These are phyloP conservation scores for Cichladusa arquata DNA, from an alignment of 2,113 vertebrate genomes.

Conservation along the genomic window DNA sequence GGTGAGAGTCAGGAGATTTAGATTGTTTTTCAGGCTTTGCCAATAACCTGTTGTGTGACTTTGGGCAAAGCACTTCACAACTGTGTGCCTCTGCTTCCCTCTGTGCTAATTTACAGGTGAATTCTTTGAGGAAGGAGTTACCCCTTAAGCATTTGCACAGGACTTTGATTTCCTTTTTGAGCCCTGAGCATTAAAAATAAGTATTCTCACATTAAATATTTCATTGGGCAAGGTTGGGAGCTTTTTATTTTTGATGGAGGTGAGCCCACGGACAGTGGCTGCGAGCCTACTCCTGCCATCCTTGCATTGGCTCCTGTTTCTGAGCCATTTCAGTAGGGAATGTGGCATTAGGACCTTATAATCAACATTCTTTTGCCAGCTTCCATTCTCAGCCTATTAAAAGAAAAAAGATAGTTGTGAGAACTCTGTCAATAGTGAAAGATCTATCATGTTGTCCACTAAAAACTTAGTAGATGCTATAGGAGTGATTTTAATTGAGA, in stretches of 20 bases:
- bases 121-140: background rate
- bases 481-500: slow-evolving; percentile 81
- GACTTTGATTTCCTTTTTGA: background rate
- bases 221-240: background rate
- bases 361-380: background rate
- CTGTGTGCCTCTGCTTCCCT: background rate
- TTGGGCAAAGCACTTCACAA: background rate
- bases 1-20: background rate
- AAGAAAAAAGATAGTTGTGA: slow-evolving; percentile 57
- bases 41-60: background rate
- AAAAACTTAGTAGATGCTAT: slow-evolving; percentile 69
- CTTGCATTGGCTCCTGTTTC: background rate
- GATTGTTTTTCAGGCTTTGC: background rate
- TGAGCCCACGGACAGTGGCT: background rate
- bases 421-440: slow-evolving; percentile 67
- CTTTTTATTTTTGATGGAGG: slow-evolving; percentile 34
- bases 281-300: background rate
- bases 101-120: background rate
- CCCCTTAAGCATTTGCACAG: background rate
- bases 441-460: slow-evolving; percentile 63
- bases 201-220: background rate
- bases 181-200: background rate
- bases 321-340: slow-evolving; percentile 13
- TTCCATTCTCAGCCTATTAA: slow-evolving; percentile 63
- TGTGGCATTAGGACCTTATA: slow-evolving; percentile 3